phyloP scores from a whole-genome alignment of 2,113 vertebrate genomes.

The Myrmophylax atrothorax region DNA sequence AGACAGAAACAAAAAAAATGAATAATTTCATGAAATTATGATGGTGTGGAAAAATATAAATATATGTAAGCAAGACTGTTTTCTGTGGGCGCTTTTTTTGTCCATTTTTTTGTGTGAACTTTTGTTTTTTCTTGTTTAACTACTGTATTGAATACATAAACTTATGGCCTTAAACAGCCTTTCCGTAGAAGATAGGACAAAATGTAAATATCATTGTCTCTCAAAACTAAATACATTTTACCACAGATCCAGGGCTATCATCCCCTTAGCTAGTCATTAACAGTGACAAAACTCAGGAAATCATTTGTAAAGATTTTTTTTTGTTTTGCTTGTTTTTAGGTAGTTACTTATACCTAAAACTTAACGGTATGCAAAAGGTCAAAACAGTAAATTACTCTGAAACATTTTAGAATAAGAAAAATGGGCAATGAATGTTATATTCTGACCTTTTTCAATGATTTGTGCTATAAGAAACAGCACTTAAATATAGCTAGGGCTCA shows the following conservation, averaged over 20 bases:
- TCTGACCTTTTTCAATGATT: constrained; percentile 9
- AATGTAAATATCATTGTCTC: not conserved
- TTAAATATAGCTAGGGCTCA: not conserved
- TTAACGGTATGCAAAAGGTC: not conserved
- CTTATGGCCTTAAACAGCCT: not conserved
- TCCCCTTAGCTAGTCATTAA: not conserved
- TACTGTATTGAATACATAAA: not conserved
- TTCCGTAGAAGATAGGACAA: not conserved
- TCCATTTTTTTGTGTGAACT: not conserved
- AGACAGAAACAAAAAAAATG: not conserved
- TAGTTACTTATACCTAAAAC: not conserved
- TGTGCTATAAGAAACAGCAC: not conserved
- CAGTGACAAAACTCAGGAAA: not conserved
- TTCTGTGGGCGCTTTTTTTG: not conserved
- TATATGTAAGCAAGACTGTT: rapidly evolving
- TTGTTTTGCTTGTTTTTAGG: not conserved
- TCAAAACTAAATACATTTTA: not conserved
- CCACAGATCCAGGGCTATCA: not conserved
- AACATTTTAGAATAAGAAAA: not conserved
- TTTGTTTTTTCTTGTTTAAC: not conserved
- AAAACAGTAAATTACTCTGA: not conserved
- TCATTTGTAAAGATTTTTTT: not conserved
- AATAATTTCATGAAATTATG: not conserved
- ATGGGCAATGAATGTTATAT: not conserved
- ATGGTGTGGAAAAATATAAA: not conserved